Percentiles rank a stretch among this genome's conserved stretches.
Evolutionary conservation across 2,888 invertebrate genomes (phyloP).

Genomic region (Tiphia femorata): DNA sequence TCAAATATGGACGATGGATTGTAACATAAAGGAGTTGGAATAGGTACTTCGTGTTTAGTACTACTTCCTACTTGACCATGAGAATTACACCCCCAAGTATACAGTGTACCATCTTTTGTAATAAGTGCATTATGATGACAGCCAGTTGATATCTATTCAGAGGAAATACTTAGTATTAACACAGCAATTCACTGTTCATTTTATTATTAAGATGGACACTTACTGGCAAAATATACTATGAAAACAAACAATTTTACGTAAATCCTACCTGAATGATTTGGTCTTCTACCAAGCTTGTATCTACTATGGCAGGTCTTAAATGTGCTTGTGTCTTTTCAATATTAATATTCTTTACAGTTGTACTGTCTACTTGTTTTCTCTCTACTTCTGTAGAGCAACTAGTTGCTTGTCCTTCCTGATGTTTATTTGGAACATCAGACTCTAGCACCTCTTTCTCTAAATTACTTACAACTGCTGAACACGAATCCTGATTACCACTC

Average conservation of each 20-base stretch:
- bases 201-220: no score
- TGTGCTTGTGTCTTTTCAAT: slow-evolving; percentile 68
- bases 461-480: slow-evolving; percentile 5
- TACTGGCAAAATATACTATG: no score
- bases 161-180: neutral
- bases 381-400: slow-evolving; percentile 9
- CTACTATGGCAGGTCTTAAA: slow-evolving; percentile 75
- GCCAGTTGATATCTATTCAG: slow-evolving; percentile 74
- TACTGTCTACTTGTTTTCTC: slow-evolving; percentile 23
- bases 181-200: no score
- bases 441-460: slow-evolving; percentile 7
- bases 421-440: slow-evolving; percentile 13
- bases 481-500: slow-evolving; percentile 9
- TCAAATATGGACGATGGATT: slow-evolving; percentile 62
- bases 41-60: slow-evolving; percentile 73
- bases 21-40: slow-evolving; percentile 72
- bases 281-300: slow-evolving; percentile 75
- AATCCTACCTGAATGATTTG: slow-evolving; percentile 77
- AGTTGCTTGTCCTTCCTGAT: slow-evolving; percentile 14
- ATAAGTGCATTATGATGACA: slow-evolving; percentile 86
- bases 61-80: slow-evolving; percentile 91
- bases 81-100: slow-evolving; percentile 89
- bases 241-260: no score
- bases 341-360: slow-evolving; percentile 36
- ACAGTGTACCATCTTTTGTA: slow-evolving; percentile 79